Conservation (phyloP, 2,888 invertebrate genomes). For the Trissolcus brochymenae region DNA sequence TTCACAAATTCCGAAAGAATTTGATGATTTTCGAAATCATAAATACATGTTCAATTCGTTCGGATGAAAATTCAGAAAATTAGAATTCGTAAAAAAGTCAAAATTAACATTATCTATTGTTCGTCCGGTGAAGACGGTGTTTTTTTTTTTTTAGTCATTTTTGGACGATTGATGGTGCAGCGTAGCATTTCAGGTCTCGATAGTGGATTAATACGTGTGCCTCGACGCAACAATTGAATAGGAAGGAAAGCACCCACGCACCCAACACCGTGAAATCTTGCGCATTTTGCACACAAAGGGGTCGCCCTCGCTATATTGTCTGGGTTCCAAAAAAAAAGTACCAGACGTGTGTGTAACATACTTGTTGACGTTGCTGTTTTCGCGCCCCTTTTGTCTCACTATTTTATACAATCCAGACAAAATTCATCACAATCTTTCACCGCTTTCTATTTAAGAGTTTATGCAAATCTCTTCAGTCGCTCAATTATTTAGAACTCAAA, state of each 20-base stretch:
- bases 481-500: too few species aligned
- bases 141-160: slow-evolving; percentile 14
- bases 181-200: slow-evolving; percentile 32
- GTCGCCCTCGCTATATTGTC: slow-evolving; percentile 63
- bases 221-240: slow-evolving; percentile 51
- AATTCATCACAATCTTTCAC: too few species aligned
- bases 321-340: slow-evolving; percentile 32
- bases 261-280: slow-evolving; percentile 56
- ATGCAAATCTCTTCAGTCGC: too few species aligned
- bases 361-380: slow-evolving; percentile 36
- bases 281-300: slow-evolving; percentile 63
- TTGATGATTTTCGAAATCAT: too few species aligned
- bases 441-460: too few species aligned
- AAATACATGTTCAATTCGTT: too few species aligned
- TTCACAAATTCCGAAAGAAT: too few species aligned
- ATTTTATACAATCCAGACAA: not conserved
- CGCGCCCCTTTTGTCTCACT: slow-evolving; percentile 18
- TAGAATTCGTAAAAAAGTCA: slow-evolving; percentile 5
- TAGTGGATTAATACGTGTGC: slow-evolving; percentile 49
- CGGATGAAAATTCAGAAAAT: not conserved
- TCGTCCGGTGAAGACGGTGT: slow-evolving; percentile 7
- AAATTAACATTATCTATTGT: slow-evolving; percentile 40
- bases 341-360: slow-evolving; percentile 38
- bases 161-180: slow-evolving; percentile 5
- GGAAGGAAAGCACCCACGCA: slow-evolving; percentile 51